phyloP scores from a whole-genome alignment of 2,888 invertebrate genomes.

The Litoditis marina region DNA sequence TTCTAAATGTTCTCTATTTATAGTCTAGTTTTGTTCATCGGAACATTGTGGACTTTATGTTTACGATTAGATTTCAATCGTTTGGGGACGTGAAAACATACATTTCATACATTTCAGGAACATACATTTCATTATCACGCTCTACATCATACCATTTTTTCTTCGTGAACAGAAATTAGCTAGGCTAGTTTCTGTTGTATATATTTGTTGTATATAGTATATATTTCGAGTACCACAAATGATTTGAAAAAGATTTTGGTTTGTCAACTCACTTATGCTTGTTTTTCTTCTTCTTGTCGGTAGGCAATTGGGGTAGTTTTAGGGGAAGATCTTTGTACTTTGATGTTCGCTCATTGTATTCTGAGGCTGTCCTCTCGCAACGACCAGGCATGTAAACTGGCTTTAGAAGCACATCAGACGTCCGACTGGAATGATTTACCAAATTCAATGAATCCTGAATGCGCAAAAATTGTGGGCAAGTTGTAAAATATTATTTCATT shows the following conservation, averaged over 20 bases:
- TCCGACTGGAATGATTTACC: slow-evolving; percentile 29
- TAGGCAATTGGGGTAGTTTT: slow-evolving; percentile 12
- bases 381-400: slow-evolving; percentile 38
- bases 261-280: slow-evolving; percentile 13
- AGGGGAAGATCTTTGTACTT: slow-evolving; percentile 16
- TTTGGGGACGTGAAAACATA: too few species aligned
- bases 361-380: slow-evolving; percentile 33
- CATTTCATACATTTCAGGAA: too few species aligned
- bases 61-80: too few species aligned
- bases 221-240: too few species aligned
- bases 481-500: too few species aligned
- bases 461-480: too few species aligned
- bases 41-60: too few species aligned
- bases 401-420: slow-evolving; percentile 41
- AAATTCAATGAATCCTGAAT: background rate
- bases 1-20: too few species aligned
- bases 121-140: too few species aligned
- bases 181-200: background rate
- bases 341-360: slow-evolving; percentile 43
- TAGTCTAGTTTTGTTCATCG: too few species aligned
- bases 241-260: background rate
- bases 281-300: slow-evolving; percentile 15
- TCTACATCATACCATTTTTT: background rate
- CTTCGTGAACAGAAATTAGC: background rate
- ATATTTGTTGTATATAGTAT: background rate